Percentiles rank a stretch among this genome's conserved stretches.
These are phyloP conservation scores for Saxidomus purpurata DNA, from an alignment of 1,140 invertebrate genomes.

Conservation along the genomic window DNA sequence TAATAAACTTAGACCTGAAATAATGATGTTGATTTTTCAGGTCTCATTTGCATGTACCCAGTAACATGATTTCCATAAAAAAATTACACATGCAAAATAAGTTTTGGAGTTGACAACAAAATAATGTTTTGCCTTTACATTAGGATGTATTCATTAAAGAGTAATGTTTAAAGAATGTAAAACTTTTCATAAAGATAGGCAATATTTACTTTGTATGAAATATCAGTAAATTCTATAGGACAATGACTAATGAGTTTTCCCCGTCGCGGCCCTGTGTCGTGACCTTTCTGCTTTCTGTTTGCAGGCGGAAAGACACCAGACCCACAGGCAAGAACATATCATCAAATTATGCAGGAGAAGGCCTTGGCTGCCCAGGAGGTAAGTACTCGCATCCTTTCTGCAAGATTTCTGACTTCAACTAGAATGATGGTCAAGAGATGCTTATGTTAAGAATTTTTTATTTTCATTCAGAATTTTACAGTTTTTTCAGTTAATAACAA, in stretches of 20 bases:
- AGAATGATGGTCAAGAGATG: no score
- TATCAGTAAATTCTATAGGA: not conserved
- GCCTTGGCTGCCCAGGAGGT: conserved; percentile 88
- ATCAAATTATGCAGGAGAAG: conserved; percentile 99
- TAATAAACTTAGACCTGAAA: no score
- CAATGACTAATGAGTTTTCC: conserved; percentile 1
- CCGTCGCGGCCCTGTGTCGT: conserved; percentile 84
- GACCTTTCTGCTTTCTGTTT: conserved; percentile 87
- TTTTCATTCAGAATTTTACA: no score
- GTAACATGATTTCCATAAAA: no score
- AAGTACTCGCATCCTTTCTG: conserved; percentile 2
- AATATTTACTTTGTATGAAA: not conserved
- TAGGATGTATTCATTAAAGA: not conserved
- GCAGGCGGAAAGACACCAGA: conserved; percentile 99
- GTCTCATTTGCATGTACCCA: no score
- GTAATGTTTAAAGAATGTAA: not conserved
- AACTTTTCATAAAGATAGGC: not conserved
- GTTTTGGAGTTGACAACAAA: conserved; percentile 33
- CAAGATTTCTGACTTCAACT: no score
- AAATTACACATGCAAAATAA: not conserved
- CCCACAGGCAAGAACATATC: conserved; percentile 92
- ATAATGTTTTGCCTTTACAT: conserved; percentile 6
- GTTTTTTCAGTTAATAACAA: no score
- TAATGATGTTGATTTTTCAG: no score
- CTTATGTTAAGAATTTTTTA: no score